Percentiles rank a stretch among this genome's conserved stretches.
Evolutionary conservation across 1,140 invertebrate species (phyloP).

Genomic region (Calephelis virginiensis): DNA sequence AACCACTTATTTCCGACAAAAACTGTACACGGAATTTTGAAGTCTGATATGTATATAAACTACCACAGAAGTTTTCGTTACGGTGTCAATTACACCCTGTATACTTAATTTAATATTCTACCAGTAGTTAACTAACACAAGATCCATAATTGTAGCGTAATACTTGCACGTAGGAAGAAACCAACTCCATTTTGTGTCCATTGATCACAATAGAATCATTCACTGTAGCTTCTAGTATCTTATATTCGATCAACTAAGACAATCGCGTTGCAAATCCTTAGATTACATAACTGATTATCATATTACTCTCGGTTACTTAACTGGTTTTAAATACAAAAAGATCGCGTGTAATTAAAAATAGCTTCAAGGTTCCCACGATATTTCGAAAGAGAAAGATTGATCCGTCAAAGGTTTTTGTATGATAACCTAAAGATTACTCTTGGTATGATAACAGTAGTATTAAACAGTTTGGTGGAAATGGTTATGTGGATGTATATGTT

Average conservation of each 20-base stretch:
- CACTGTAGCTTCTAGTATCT: neutral
- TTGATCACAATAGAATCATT: neutral
- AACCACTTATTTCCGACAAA: too few relatives aligned
- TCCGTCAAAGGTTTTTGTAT: constrained; percentile 19
- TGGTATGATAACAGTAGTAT: constrained; percentile 36
- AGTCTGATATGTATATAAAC: too few relatives aligned
- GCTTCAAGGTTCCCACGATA: constrained; percentile 46
- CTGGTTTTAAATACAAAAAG: constrained; percentile 32
- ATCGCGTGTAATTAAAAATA: constrained; percentile 52
- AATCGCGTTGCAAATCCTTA: neutral
- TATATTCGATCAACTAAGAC: neutral
- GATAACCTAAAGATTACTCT: constrained; percentile 57
- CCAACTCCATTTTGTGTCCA: neutral
- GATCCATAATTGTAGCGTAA: neutral
- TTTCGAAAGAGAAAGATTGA: constrained; percentile 27
- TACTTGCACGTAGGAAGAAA: neutral
- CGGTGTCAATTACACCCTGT: too few relatives aligned
- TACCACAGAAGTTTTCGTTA: too few relatives aligned
- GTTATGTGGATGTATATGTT: constrained; percentile 34
- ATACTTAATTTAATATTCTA: too few relatives aligned
- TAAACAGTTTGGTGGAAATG: constrained; percentile 25
- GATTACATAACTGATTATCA: constrained; percentile 19
- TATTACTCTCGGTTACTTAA: neutral
- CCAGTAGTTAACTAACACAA: neutral
- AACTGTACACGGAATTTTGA: too few relatives aligned